Percentiles rank a stretch among this genome's conserved stretches.
Evolutionary conservation across 2,113 vertebrate species (phyloP).

Genomic region (Psittacara wagleri): DNA sequence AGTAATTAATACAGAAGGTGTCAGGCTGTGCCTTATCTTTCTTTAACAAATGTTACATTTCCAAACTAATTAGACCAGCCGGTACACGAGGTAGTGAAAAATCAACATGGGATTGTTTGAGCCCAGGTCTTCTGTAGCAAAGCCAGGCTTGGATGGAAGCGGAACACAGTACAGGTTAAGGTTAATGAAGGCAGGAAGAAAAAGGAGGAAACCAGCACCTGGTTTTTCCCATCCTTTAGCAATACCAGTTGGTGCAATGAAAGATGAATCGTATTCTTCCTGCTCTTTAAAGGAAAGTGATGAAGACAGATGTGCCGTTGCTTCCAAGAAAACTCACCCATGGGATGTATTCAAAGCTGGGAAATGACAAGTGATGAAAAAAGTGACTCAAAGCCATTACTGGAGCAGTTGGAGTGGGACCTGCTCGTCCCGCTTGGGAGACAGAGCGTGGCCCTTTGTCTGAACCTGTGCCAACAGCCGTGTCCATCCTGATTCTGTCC

Average conservation of each 20-base stretch:
- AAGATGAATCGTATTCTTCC: neutral
- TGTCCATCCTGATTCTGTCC: neutral
- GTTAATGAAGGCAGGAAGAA: neutral
- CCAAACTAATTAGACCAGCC: constrained; percentile 31
- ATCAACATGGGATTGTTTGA: neutral
- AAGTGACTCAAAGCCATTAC: neutral
- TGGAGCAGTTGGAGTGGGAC: neutral
- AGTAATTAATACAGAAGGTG: constrained; percentile 42
- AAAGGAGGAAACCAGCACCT: neutral
- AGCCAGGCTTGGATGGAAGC: rapidly evolving
- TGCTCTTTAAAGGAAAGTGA: neutral
- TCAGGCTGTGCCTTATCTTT: neutral
- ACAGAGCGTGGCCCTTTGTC: neutral
- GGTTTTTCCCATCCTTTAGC: neutral
- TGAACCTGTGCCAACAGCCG: neutral
- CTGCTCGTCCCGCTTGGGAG: neutral
- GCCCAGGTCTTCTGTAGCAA: neutral
- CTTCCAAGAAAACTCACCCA: constrained; percentile 8
- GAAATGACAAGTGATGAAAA: neutral
- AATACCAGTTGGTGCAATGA: neutral
- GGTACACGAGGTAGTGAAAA: neutral
- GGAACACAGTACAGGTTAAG: neutral
- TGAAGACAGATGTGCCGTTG: neutral
- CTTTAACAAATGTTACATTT: neutral
- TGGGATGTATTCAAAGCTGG: neutral